Base-by-base conservation (phyloP, 2,888 invertebrate species). In the Seladonia tumulorum region DNA sequence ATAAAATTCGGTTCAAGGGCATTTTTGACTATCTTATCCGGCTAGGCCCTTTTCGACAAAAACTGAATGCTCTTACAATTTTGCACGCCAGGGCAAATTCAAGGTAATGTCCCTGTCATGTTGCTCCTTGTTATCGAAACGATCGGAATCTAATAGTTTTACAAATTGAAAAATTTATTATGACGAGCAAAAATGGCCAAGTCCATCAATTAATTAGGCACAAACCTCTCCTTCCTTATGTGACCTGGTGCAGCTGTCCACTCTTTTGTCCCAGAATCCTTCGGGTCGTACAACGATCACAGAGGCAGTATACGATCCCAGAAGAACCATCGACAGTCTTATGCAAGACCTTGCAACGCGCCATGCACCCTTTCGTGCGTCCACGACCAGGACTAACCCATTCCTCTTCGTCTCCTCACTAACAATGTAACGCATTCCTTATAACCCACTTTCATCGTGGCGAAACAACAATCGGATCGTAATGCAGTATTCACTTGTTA, bases 201-300 rank as follows among this genome's bases (percentile, higher is more conserved):
- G 3, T 8, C 3, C 10, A 68, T 68, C 42, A 12, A 10, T 39
- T n/a, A 45, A 25, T 22, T 16, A 53, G 14, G 76, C 25, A 90
- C 87, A 45, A 82, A 96, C 96, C 96, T 97, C 96, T 92, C 96
- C 96, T 89, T 96, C 96, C 88, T 96, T 96, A 87, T 96, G 92
- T 4, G 96, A 95, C 90, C 96, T 96, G 76, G 97, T 96, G 94
- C 97, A 97, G 90, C 96, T 96, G 93, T 97, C 97, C 72, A 97
- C 97, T 92, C 97, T 97, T 93, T 97, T 97, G 92, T 97, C 97
- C 96, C 97, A 97, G 95, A 97, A 97, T 73, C 97, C 97, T 92
- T 97, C 97, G 42, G 97, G 97, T 91, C 97, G 96, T 86, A 98
- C 95, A 83, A 98, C 97, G 91, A 97, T 96, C 88, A 96, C 95